Evolutionary conservation across 2,888 invertebrate genomes (phyloP), one percentile per base, ranked within the genome.

Genomic region (Emmelina monodactyla): DNA sequence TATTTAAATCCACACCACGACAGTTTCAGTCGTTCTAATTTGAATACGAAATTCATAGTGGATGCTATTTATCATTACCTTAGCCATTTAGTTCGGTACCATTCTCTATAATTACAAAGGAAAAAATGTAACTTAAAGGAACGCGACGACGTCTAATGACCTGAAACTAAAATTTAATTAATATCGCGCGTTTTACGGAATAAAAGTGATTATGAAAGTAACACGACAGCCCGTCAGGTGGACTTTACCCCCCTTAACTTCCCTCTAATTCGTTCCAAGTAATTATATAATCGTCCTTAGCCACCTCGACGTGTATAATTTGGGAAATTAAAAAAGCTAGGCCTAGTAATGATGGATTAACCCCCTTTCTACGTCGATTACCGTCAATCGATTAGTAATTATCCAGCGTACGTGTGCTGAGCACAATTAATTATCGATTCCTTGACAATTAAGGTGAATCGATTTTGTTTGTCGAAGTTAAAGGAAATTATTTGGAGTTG

Each of bases 91-190:
- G 60, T 65, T 63, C 62, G 62, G 76, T 60, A 76, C 69, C 60
- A 57, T 52, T 50, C 62, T 63, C 64, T 72, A 60, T 79, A 78
- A 79, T 79, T 79, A 79, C 68, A 63, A 51, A 51, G 59, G 60
- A 65, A 76, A 73, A 75, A 75, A 73, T 64, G 62, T 57, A 73
- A 75, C 68, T 70, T 64, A 58, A 76, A 75, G 75, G 70, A 79
- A 79, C 76, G 72, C 76, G 71, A 75, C 63, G 66, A 63, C 63
- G 56, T 72, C 76, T 76, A 78, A 79, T 76, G 78, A 76, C 52
- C 76, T 76, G 75, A 75, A 78, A 75, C 79, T 78, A 80, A 79
- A 80, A 78, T 80, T 81, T 81, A 80, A 81, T 80, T 81, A 81
- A 73, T 79, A 75, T 75, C 78, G 76, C 78, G 76, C 75, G 73